These are phyloP conservation scores for Apis cerana DNA, from an alignment of 1,140 invertebrate genomes.

Conservation along the genomic window DNA sequence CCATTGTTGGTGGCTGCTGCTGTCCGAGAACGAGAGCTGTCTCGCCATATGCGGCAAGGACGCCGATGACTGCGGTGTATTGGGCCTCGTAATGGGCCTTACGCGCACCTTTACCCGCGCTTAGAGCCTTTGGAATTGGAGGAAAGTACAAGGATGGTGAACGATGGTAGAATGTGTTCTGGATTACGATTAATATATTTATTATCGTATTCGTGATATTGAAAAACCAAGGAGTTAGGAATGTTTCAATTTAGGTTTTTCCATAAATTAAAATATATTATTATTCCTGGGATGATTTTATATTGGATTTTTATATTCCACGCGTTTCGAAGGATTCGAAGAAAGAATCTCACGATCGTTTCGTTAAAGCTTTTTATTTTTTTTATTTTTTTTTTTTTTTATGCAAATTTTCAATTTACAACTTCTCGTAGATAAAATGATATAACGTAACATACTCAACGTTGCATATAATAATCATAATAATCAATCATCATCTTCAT, in stretches of 20 bases:
- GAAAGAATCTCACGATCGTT: not conserved
- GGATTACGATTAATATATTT: too few species aligned
- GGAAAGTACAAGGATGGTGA: not conserved
- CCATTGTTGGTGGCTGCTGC: constrained; percentile 45
- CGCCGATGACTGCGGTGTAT: constrained; percentile 66
- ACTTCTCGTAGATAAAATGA: constrained; percentile 75
- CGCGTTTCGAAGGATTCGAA: too few species aligned
- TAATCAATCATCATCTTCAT: constrained; percentile 66
- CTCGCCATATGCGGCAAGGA: constrained; percentile 77
- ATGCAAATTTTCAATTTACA: constrained; percentile 71
- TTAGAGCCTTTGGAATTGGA: constrained; percentile 7
- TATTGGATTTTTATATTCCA: too few species aligned
- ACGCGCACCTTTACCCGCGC: constrained; percentile 36
- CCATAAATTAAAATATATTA: too few species aligned
- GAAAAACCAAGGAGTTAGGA: too few species aligned
- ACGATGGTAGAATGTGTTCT: not conserved
- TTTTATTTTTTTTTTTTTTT: constrained; percentile 67
- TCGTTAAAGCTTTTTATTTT: constrained; percentile 65
- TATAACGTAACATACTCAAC: constrained; percentile 74
- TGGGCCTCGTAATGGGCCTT: constrained; percentile 66
- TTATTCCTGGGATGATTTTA: too few species aligned
- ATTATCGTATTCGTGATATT: too few species aligned
- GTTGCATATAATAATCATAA: constrained; percentile 74
- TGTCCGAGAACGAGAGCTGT: constrained; percentile 67
- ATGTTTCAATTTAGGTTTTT: too few species aligned